These are phyloP conservation scores for Mormyrus hasselquistii DNA, from an alignment of 2,797 vertebrate species.

Conservation along the genomic window DNA sequence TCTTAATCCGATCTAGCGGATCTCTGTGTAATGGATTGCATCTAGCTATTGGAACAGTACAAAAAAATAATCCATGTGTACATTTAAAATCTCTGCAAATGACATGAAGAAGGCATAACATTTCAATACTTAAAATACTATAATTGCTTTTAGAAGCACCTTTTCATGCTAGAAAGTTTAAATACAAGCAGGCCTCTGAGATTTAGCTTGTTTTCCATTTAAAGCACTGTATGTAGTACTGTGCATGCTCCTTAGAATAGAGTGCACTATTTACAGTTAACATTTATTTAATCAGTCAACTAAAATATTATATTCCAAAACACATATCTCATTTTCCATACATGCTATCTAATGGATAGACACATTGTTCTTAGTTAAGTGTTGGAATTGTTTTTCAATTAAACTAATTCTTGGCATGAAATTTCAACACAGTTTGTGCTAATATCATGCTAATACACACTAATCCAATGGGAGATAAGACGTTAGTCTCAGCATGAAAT, in stretches of 20 bases:
- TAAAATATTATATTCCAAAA: not conserved
- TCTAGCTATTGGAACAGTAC: not conserved
- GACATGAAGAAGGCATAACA: not conserved
- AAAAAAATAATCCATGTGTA: not conserved
- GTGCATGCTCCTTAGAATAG: not conserved
- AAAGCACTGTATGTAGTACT: not conserved
- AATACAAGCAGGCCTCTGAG: not conserved
- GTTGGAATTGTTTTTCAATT: not conserved
- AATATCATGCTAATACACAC: not conserved
- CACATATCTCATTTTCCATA: not conserved
- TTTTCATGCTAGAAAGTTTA: not conserved
- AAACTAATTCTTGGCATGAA: constrained; percentile 6
- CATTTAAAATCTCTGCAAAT: not conserved
- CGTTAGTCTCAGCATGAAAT: not conserved
- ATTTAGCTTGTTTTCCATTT: not conserved
- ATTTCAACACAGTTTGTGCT: not conserved
- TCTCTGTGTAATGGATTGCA: not conserved
- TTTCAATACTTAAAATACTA: not conserved
- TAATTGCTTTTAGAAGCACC: not conserved
- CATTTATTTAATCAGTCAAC: not conserved
- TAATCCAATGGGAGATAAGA: not conserved
- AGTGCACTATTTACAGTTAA: not conserved
- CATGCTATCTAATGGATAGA: not conserved
- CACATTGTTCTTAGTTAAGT: not conserved
- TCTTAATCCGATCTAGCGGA: not conserved